Evolutionary conservation across 2,888 invertebrate species (phyloP), one percentile per base, ranked within the genome.

Genomic region (Drosophila parthenogenetica): DNA sequence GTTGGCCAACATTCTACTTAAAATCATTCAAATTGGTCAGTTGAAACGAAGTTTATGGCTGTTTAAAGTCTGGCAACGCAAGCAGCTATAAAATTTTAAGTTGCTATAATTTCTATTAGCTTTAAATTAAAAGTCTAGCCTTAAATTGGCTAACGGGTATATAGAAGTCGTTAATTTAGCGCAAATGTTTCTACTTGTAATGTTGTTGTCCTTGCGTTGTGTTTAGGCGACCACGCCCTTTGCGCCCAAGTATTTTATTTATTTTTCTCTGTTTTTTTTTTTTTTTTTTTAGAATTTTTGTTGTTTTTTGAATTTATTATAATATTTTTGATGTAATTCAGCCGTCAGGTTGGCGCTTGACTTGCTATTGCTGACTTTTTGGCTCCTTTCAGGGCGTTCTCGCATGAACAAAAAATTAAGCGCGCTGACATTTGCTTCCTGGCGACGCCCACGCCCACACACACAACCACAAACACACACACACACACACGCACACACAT

Each of bases 371-470:
- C 14, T 46, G 46, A 49, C 35, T 49, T 49, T 49, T 50, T 62
- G 40, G 46, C 57, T 62, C 39, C 64, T 62, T 62, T 68, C 61
- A 11, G 42, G 51, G 57, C 49, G 49, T 63, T 62, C 63, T 69
- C 50, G 57, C 72, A 60, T 64, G 64, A 53, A 49, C 58, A 76
- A 73, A 67, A 79, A 69, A 76, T 78, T 76, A 76, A 69, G 79
- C 73, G 42, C 75, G 71, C 77, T 79, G 77, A 77, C 77, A 80
- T 80, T 73, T 54, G 64, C 72, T 72, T 68, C 77, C 73, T 77
- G 76, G 69, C 65, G 73, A 77, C 77, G 76, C 77, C 77, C 69
- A 68, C 72, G 59, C 50, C 16, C 37, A 61, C 40, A 51, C 17
- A 45, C 45, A 29, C 49, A 63, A 62, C 50, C 16, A 51, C 19